Conservation (phyloP, 2,113 vertebrate genomes). For the Solea senegalensis region DNA sequence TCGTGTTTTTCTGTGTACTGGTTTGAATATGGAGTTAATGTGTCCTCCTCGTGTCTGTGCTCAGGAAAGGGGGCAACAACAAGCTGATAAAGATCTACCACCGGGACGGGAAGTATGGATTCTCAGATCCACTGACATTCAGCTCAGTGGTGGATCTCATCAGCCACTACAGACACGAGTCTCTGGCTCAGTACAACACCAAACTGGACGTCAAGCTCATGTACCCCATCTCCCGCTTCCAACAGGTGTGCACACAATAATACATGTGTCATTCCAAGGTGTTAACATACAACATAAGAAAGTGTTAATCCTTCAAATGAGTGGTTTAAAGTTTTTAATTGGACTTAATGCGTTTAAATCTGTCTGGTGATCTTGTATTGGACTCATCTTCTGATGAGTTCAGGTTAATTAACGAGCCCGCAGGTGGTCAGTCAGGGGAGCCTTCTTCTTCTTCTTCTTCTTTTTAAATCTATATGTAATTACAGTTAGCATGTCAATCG, state of each 20-base stretch:
- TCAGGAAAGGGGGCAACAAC: slow-evolving; percentile 97
- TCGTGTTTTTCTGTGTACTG: no score
- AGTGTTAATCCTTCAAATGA: no score
- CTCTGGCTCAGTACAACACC: slow-evolving; percentile 96
- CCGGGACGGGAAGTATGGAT: slow-evolving; percentile 92
- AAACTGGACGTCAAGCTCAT: slow-evolving; percentile 95
- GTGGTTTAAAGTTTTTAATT: no score
- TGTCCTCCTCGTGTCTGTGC: neutral
- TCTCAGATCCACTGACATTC: slow-evolving; percentile 96
- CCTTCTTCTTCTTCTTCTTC: no score
- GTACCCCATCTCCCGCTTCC: slow-evolving; percentile 93
- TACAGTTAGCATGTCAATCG: slow-evolving; percentile 4
- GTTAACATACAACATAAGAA: neutral
- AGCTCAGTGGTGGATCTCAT: slow-evolving; percentile 95
- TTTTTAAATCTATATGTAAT: neutral
- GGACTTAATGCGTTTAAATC: no score
- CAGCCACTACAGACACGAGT: slow-evolving; percentile 94
- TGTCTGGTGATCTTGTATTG: no score
- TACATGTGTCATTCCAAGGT: neutral
- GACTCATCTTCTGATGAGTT: no score
- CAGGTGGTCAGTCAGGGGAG: no score
- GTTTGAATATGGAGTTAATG: neutral
- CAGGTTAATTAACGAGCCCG: slow-evolving; percentile 62
- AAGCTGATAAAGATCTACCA: slow-evolving; percentile 99
- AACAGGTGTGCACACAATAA: slow-evolving; percentile 84